Percentiles rank a stretch among this genome's conserved stretches.
Evolutionary conservation across 2,888 invertebrate genomes (phyloP).

Genomic region (Nematopogon swammerdamellus): DNA sequence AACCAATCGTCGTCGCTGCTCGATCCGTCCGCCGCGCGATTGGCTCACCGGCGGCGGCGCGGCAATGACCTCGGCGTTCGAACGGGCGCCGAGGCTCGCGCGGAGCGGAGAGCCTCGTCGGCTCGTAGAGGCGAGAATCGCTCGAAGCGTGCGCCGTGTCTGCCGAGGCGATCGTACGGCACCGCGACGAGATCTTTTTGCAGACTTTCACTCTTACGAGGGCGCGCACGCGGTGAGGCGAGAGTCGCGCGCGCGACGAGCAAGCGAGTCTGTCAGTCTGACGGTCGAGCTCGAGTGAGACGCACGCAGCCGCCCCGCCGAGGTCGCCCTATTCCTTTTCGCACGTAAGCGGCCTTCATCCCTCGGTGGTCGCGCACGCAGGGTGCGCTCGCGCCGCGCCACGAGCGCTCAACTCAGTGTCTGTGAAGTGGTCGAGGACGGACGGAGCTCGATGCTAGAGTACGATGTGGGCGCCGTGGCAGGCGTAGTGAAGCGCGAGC

Average conservation of each 20-base stretch:
- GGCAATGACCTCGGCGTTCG: conserved; percentile 84
- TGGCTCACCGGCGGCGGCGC: conserved; percentile 51
- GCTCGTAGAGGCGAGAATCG: conserved; percentile 50
- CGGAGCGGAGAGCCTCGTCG: conserved; percentile 43
- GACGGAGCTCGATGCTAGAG: conserved; percentile 11
- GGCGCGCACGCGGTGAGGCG: conserved; percentile 35
- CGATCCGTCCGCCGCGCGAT: conserved; percentile 46
- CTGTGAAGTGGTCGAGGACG: conserved; percentile 17
- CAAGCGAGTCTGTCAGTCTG: conserved; percentile 48
- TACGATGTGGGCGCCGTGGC: conserved; percentile 27
- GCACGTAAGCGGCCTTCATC: conserved; percentile 45
- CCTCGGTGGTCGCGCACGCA: conserved; percentile 30
- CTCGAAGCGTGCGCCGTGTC: conserved; percentile 30
- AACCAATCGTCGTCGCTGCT: conserved; percentile 43
- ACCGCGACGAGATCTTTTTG: conserved; percentile 50
- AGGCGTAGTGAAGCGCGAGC: conserved; percentile 34
- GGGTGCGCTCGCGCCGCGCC: conserved; percentile 38
- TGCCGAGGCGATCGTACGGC: conserved; percentile 51
- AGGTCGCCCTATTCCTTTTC: conserved; percentile 16
- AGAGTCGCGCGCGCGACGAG: conserved; percentile 25
- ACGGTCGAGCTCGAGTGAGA: conserved; percentile 55
- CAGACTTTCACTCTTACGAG: conserved; percentile 59
- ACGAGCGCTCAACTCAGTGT: conserved; percentile 28
- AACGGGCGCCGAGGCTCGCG: conserved; percentile 71
- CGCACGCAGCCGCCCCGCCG: conserved; percentile 51